A percentile compares a stretch with the other conserved stretches of the same genome.
These are phyloP conservation scores for Sus scrofa DNA, from an alignment of 2,113 vertebrate genomes.

Conservation along the genomic window DNA sequence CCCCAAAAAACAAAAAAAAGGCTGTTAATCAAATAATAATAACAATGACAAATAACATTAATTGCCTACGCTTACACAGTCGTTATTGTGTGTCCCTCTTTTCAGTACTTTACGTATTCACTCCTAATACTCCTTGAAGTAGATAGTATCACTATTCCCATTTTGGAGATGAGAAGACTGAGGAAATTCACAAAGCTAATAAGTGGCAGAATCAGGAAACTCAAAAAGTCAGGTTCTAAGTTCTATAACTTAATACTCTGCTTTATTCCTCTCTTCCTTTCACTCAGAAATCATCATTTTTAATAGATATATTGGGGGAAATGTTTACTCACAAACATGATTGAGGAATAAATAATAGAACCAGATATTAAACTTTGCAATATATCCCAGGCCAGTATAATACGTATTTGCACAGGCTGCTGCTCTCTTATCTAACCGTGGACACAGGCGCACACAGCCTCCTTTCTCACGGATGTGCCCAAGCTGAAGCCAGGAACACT, in stretches of 20 bases:
- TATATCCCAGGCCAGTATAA: background rate
- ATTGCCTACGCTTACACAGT: background rate
- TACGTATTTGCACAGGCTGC: background rate
- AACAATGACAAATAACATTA: background rate
- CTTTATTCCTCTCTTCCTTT: background rate
- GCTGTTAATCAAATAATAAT: background rate
- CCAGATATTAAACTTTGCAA: background rate
- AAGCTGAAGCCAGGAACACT: background rate
- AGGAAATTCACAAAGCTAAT: background rate
- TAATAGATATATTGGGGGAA: background rate
- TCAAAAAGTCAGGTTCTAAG: background rate
- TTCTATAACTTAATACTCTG: background rate
- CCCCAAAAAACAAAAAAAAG: no score
- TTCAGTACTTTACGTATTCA: background rate
- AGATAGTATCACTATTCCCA: background rate
- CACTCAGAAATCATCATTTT: background rate
- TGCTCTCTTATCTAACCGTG: background rate
- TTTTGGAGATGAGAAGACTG: constrained; percentile 15
- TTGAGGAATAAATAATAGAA: background rate
- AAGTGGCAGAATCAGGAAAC: background rate
- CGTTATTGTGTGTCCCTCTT: background rate
- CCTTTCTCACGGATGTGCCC: background rate
- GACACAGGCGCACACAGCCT: background rate
- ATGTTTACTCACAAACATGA: background rate
- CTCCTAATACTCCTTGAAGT: background rate